A percentile compares a stretch with the other conserved stretches of the same genome.
Evolutionary conservation across 2,888 invertebrate species (phyloP).

Genomic region (Campoplex nolae): DNA sequence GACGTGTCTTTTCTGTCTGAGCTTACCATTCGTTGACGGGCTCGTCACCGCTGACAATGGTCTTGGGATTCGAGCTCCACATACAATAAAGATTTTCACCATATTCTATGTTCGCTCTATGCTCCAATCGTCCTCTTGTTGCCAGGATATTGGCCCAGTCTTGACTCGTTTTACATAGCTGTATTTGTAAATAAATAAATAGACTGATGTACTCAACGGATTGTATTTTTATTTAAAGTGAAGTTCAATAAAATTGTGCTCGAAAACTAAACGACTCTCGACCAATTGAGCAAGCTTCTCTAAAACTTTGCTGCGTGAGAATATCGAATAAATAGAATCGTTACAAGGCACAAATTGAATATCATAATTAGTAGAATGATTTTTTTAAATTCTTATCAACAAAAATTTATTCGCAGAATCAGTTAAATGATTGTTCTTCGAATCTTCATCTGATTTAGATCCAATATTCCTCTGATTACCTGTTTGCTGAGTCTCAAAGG

Average conservation of each 20-base stretch:
- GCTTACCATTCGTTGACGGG: slow-evolving; percentile 93
- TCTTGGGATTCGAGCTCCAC: slow-evolving; percentile 90
- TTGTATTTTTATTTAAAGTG: background rate
- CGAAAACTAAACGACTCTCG: background rate
- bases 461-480: slow-evolving; percentile 74
- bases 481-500: slow-evolving; percentile 88
- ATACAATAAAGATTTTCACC: slow-evolving; percentile 94
- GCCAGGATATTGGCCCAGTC: slow-evolving; percentile 91
- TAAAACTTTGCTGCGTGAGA: background rate
- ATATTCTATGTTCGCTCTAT: slow-evolving; percentile 91
- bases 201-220: background rate
- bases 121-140: slow-evolving; percentile 88
- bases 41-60: slow-evolving; percentile 88
- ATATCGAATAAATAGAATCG: too few relatives aligned
- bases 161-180: slow-evolving; percentile 88
- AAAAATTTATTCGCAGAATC: background rate
- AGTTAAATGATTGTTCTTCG: background rate
- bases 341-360: background rate
- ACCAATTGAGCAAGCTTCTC: too few relatives aligned
- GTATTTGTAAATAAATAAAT: background rate
- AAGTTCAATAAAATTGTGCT: background rate
- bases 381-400: background rate
- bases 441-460: background rate
- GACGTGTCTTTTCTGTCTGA: slow-evolving; percentile 52
- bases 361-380: background rate